Evolutionary conservation across 2,113 vertebrate genomes (phyloP), one percentile per base, ranked within the genome.

Genomic region (Anoura caudifer): DNA sequence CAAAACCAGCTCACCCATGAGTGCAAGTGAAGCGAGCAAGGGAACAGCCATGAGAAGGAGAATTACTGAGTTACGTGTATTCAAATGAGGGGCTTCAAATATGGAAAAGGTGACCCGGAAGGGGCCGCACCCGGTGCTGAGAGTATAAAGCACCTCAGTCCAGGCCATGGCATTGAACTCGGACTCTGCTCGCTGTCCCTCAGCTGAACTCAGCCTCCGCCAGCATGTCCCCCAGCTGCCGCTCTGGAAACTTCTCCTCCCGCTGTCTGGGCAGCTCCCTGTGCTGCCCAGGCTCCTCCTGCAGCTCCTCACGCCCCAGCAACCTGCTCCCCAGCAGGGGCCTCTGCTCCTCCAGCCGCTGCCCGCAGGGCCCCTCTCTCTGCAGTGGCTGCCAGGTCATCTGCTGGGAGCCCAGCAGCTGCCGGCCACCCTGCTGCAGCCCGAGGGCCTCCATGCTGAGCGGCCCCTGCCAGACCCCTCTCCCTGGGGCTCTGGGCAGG

Each of bases 241-340:
- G 20, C 28, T 79, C 97, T 50, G 43, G 82, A 75, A 97, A 61
- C 70, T 67, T 61, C 92, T 88, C 88, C 19, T 94, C 92, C 52
- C 3, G 7, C 24, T 84, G 86, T 33, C 36, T 16, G 31, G 82
- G 86, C 10, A 33, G 73, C 3, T 90, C 26, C 41, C 63, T 52
- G 89, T 8, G 13, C 3, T 79, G 52, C 15, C 76, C 95, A 11
- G 26, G 19, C 0, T 13, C 59, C 7, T 86, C 12, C 61, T 84
- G n/a, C 41, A 47, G 43, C 31, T 80, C 59, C 31, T 93, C n/a
- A n/a, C n/a, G n/a, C n/a, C n/a, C n/a, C n/a, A n/a, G n/a, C n/a
- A n/a, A n/a, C n/a, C n/a, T n/a, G n/a, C n/a, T n/a, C n/a, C n/a
- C n/a, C n/a, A n/a, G n/a, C n/a, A n/a, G n/a, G n/a, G n/a, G n/a